Percentiles rank a stretch among this genome's conserved stretches.
Conservation (phyloP, 2,888 invertebrate genomes). For the Machimus atricapillus region DNA sequence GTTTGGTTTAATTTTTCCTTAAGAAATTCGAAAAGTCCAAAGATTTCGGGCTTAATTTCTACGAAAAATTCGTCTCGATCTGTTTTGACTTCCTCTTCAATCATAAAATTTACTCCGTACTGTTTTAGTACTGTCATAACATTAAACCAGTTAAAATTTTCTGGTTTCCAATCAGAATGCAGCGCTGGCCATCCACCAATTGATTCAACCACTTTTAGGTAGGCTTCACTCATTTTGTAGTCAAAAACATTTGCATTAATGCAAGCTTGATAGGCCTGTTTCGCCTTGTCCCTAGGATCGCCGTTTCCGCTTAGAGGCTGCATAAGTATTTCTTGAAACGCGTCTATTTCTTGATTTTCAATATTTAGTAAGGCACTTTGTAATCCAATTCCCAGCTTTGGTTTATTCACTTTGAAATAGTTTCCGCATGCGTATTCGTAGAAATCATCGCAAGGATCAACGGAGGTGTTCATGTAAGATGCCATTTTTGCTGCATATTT, state of each 20-base stretch:
- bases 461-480: conserved; percentile 3
- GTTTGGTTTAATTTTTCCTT: not conserved
- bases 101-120: not conserved
- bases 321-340: not conserved
- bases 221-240: conserved; percentile 10
- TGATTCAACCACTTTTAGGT: not conserved
- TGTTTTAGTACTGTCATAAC: not conserved
- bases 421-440: conserved; percentile 24
- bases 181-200: conserved; percentile 34
- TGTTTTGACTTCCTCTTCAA: not conserved
- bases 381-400: not conserved
- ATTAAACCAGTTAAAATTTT: conserved; percentile 29
- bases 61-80: not conserved
- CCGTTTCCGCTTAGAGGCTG: not conserved
- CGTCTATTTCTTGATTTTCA: conserved; percentile 21
- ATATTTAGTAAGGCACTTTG: conserved; percentile 16
- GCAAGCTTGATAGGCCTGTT: conserved; percentile 2
- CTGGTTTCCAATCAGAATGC: conserved; percentile 4
- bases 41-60: not conserved
- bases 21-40: not conserved
- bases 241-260: conserved; percentile 1
- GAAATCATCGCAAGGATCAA: conserved; percentile 28
- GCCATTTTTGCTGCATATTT: not conserved
- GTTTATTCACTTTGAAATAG: not conserved
- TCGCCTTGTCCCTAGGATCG: not conserved